A percentile compares a stretch with the other conserved stretches of the same genome.
Conservation (phyloP, 1,140 invertebrate species). For the Augochlora pura region DNA sequence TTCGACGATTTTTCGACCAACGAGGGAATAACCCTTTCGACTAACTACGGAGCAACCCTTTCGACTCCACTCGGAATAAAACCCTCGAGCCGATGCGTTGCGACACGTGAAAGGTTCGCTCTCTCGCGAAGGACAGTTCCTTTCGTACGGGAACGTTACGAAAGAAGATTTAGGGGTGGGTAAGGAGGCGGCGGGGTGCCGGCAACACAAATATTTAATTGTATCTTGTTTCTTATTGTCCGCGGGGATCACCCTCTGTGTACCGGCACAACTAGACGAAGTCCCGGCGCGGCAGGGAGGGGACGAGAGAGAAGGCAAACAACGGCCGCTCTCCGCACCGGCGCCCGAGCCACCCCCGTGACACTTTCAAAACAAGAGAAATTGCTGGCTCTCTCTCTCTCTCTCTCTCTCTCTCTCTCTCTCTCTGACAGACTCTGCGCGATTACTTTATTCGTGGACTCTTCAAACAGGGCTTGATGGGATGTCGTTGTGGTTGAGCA, state of each 20-base stretch:
- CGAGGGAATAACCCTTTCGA: too few relatives aligned
- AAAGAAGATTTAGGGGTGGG: neutral
- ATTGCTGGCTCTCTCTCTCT: constrained; percentile 1
- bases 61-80: too few relatives aligned
- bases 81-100: too few relatives aligned
- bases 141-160: neutral
- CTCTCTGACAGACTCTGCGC: too few relatives aligned
- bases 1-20: too few relatives aligned
- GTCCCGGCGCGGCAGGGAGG: neutral
- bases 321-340: too few relatives aligned
- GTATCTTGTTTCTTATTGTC: constrained; percentile 26
- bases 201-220: constrained; percentile 20
- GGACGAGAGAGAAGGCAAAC: constrained; percentile 5
- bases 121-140: neutral
- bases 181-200: neutral
- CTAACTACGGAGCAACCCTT: too few relatives aligned
- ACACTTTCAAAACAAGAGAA: constrained; percentile 10
- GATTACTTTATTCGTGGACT: neutral
- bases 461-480: constrained; percentile 1
- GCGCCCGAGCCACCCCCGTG: too few relatives aligned
- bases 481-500: neutral
- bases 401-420: too few relatives aligned
- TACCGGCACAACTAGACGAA: neutral
- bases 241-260: too few relatives aligned
- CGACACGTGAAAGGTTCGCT: neutral